Evolutionary conservation across 1,140 invertebrate genomes (phyloP).

Genomic region (Solen grandis): DNA sequence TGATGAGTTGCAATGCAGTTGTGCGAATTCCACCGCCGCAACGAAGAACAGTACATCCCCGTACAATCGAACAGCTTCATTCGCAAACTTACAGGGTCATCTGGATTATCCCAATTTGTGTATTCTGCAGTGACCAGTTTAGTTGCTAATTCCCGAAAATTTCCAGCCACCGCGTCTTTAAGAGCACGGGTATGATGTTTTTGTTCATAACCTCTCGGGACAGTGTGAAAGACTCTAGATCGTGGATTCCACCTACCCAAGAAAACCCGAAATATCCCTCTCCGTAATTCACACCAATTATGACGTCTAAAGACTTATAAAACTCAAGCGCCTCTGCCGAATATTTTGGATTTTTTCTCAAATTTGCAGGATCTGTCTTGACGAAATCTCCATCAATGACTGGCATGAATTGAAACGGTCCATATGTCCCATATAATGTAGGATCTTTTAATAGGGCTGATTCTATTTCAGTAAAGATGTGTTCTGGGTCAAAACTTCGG

Average conservation of each 20-base stretch:
- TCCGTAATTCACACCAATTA: background rate
- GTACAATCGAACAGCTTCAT: slow-evolving; percentile 27
- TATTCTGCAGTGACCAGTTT: background rate
- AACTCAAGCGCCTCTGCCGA: background rate
- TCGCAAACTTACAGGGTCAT: slow-evolving; percentile 39
- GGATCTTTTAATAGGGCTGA: slow-evolving; percentile 14
- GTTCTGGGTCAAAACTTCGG: background rate
- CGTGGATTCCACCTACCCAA: background rate
- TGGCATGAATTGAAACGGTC: no score
- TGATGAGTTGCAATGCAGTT: slow-evolving; percentile 17
- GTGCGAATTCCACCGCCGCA: slow-evolving; percentile 20
- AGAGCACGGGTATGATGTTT: background rate
- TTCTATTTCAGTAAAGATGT: background rate
- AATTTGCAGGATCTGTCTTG: background rate
- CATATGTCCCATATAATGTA: slow-evolving; percentile 27
- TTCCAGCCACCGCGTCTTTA: background rate
- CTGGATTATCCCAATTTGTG: slow-evolving; percentile 31
- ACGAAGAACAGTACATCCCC: slow-evolving; percentile 51
- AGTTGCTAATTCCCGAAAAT: background rate
- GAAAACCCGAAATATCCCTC: background rate
- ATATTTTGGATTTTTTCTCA: background rate
- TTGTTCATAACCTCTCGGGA: background rate
- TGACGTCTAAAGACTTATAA: background rate
- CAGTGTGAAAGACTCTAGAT: background rate
- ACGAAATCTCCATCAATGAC: background rate